Base-by-base conservation (phyloP, 2,888 invertebrate genomes). In the Macrophya alboannulata region DNA sequence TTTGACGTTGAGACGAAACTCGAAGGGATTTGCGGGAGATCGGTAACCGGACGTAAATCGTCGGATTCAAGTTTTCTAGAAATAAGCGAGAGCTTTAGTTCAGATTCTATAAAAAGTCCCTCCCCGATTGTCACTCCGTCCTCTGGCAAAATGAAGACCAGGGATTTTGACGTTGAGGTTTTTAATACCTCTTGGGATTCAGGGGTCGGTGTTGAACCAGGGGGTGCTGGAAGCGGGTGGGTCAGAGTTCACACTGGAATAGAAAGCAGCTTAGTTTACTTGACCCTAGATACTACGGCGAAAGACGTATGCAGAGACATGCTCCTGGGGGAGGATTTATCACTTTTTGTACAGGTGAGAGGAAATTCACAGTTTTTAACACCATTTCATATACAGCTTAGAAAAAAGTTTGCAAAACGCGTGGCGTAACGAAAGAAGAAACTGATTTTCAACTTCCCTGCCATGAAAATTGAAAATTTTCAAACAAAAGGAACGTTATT, bases 181-280 rank as follows among this genome's bases (percentile, higher is more conserved):
- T 91, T 92, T 87, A 92, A 92, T 90, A 92, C 92, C 89, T 93
- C 92, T 10, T 92, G 92, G 90, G 93, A 93, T 85, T 93, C 93
- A 9, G 93, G 94, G 90, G 95, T 93, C 92, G 95, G 94, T 91
- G 94, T 92, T 92, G 95, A 94, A 91, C 94, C 95, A 92, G 95
- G 93, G 89, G 95, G 93, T 89, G 93, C 91, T 51, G 92, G 92
- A 71, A 94, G 95, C 88, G 96, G 96, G 86, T 96, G 96, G 96
- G 95, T 96, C 87, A 94, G 96, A 79, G 95, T 96, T 86, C 95
- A 95, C 90, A 95, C 95, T 87, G 96, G 95, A 86, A 94, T 95
- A 88, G 94, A 95, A 86, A 95, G 95, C 84, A 94, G 96, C 87
- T 95, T 95, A 90, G 94, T 96, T 87, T 95, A 95, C 85, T 94